Conservation (phyloP, 2,888 invertebrate species). For the Branchipolynoe longqiensis region DNA sequence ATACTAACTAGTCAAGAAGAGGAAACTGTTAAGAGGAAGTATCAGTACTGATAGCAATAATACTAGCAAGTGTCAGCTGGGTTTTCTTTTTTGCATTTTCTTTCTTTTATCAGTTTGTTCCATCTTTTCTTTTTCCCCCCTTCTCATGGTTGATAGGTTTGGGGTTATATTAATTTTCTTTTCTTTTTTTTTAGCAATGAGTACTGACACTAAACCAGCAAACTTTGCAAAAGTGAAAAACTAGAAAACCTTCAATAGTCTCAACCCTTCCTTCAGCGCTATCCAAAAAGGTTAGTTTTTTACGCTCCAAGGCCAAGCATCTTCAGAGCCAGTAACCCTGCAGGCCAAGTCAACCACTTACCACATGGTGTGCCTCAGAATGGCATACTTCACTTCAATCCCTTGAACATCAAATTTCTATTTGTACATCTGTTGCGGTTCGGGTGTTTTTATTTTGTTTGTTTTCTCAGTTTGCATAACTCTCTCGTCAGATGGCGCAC, state of each 20-base stretch:
- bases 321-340: not conserved
- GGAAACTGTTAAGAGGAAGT: slow-evolving; percentile 20
- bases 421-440: no score
- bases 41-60: not conserved
- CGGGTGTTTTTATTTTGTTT: no score
- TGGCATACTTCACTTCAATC: not conserved
- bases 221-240: slow-evolving; percentile 26
- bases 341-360: not conserved
- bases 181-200: not conserved
- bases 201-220: slow-evolving; percentile 23
- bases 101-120: no score
- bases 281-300: slow-evolving; percentile 49
- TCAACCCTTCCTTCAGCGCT: slow-evolving; percentile 20
- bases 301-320: slow-evolving; percentile 34
- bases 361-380: not conserved
- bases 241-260: slow-evolving; percentile 21
- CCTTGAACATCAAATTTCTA: no score
- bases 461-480: no score
- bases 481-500: no score
- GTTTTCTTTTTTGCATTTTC: slow-evolving; percentile 2
- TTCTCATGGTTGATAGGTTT: no score
- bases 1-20: slow-evolving; percentile 15
- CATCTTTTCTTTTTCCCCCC: no score
- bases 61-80: slow-evolving; percentile 7
- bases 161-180: no score